A percentile compares a stretch with the other conserved stretches of the same genome.
These are phyloP conservation scores for Unio delphinus DNA, from an alignment of 2,888 invertebrate species.

Conservation along the genomic window DNA sequence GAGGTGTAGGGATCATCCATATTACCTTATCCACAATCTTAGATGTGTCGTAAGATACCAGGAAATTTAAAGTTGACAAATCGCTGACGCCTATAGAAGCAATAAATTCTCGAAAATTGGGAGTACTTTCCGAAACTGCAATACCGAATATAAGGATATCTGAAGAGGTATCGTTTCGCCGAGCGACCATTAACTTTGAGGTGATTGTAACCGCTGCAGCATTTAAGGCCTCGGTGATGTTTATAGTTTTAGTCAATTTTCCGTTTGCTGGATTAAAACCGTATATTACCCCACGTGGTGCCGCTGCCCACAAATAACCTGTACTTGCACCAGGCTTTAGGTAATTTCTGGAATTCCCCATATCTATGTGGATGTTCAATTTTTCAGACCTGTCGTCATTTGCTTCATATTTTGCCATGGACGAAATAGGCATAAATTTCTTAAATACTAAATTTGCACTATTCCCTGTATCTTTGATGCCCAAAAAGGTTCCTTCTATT, in stretches of 20 bases:
- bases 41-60: conserved; percentile 26
- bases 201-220: conserved; percentile 13
- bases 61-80: conserved; percentile 5
- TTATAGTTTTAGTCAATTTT: conserved; percentile 1
- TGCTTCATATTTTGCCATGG: conserved; percentile 19
- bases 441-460: conserved; percentile 6
- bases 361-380: no score
- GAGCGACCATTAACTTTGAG: conserved; percentile 26
- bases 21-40: conserved; percentile 14
- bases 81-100: conserved; percentile 7
- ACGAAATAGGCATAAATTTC: conserved; percentile 3
- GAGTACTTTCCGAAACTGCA: background rate
- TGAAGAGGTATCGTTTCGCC: conserved; percentile 10
- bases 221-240: conserved; percentile 2
- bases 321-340: no score
- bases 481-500: conserved; percentile 9
- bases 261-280: conserved; percentile 5
- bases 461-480: conserved; percentile 14
- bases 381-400: background rate
- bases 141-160: conserved; percentile 35
- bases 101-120: background rate
- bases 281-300: background rate
- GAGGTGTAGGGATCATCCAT: conserved; percentile 39
- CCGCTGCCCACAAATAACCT: conserved; percentile 4
- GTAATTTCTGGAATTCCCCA: background rate